Evolutionary conservation across 2,113 vertebrate species (phyloP), one percentile per base, ranked within the genome.

Genomic region (Nothobranchius kuhntae): DNA sequence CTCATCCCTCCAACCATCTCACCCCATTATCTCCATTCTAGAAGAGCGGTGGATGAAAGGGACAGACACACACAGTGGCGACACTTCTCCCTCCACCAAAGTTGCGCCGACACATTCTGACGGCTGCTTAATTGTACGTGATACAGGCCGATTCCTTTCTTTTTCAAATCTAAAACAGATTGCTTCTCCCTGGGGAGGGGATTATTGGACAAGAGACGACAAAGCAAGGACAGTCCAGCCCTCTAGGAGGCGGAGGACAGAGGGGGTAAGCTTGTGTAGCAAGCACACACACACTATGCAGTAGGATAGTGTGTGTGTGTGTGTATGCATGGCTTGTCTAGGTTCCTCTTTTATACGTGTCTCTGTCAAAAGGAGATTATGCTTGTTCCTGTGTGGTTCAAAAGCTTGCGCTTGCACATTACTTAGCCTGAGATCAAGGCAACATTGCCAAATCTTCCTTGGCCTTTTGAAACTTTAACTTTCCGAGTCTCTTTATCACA

Each of bases 141-240:
- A 92, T 89, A 87, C 85, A 83, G 86, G 71, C 86, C 78, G 61
- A 78, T 71, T 72, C 82, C 81, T 88, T 58, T 92, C 83, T 86
- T 82, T 85, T 89, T 91, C 78, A 91, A 85, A 91, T 89, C 84
- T 86, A 86, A 90, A 92, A 89, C 89, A 92, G 90, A 92, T 93
- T 91, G 89, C 83, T 88, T 91, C 89, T 90, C 91, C 78, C 72
- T 71, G 68, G 86, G 86, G 86, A 90, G 80, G 79, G 84, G 86
- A 92, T 92, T 89, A 89, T 60, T 84, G 78, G 79, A 87, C 84
- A 87, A 87, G 82, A 76, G 83, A 75, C 80, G 88, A 90, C 87
- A 89, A 87, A 81, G 87, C 82, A 73, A 71, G 87, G 83, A 89
- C 86, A 88, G 87, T 87, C 84, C 45, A 81, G 73, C 75, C 56